These are phyloP conservation scores for Nycticorax nycticorax DNA, from an alignment of 2,113 vertebrate species.

Conservation along the genomic window DNA sequence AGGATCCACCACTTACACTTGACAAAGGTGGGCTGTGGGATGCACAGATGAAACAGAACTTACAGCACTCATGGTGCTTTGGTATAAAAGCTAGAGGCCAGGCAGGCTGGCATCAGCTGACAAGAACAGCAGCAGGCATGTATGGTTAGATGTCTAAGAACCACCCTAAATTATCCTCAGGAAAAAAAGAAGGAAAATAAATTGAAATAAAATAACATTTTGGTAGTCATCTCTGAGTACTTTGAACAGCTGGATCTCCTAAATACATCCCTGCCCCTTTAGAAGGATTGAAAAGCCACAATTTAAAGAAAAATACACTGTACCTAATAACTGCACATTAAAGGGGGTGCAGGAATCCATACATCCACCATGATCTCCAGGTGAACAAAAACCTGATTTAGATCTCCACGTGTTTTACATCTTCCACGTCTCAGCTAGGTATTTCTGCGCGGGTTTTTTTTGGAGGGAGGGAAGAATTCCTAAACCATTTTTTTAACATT, in stretches of 20 bases:
- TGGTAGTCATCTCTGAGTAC: neutral
- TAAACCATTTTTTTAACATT: slow-evolving; percentile 14
- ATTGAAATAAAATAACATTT: neutral
- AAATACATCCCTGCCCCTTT: neutral
- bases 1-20: slow-evolving; percentile 25
- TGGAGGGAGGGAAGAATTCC: neutral
- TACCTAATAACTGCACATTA: neutral
- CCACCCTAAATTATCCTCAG: slow-evolving; percentile 21
- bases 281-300: neutral
- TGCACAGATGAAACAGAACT: neutral
- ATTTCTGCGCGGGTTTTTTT: neutral
- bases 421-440: neutral
- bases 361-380: neutral
- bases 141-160: neutral
- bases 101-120: neutral
- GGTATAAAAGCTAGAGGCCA: neutral
- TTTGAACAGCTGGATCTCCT: slow-evolving; percentile 33
- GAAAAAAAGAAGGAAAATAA: neutral
- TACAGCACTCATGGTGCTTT: accelerated
- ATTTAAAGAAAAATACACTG: slow-evolving; percentile 43
- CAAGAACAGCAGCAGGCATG: neutral
- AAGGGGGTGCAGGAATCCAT: neutral
- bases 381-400: slow-evolving; percentile 28
- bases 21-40: neutral
- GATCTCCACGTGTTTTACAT: neutral